phyloP scores from a whole-genome alignment of 2,797 vertebrate genomes.

The Falco columbarius region DNA sequence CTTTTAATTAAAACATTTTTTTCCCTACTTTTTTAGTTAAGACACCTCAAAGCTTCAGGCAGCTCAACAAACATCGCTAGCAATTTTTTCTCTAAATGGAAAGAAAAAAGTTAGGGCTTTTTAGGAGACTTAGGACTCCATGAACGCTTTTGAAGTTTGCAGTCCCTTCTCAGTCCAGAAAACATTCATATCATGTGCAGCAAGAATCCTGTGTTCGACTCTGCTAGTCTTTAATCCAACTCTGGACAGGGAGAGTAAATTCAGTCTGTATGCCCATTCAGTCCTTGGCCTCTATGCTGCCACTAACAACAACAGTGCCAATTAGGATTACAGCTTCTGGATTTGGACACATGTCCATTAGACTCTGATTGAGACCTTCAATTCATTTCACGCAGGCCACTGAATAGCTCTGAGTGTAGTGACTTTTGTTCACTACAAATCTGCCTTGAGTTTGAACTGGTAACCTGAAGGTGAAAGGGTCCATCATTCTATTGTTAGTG shows the following conservation, averaged over 20 bases:
- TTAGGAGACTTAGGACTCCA: neutral
- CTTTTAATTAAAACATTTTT: slow-evolving; percentile 32
- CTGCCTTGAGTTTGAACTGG: slow-evolving; percentile 8
- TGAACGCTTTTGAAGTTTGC: slow-evolving; percentile 53
- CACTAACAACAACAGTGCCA: neutral
- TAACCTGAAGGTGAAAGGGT: neutral
- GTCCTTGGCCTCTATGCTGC: neutral
- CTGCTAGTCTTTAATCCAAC: neutral
- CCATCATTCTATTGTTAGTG: neutral
- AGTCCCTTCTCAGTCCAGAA: neutral
- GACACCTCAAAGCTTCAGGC: slow-evolving; percentile 12
- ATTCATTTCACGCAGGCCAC: slow-evolving; percentile 24
- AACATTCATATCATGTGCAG: neutral
- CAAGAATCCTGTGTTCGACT: slow-evolving; percentile 4
- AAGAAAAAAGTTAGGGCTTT: slow-evolving; percentile 34
- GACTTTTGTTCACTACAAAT: neutral
- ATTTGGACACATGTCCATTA: slow-evolving; percentile 29
- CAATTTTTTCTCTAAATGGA: slow-evolving; percentile 18
- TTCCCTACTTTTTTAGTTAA: slow-evolving; percentile 27
- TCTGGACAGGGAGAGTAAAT: neutral
- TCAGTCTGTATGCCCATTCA: neutral
- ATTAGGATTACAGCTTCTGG: slow-evolving; percentile 30
- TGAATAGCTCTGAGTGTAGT: neutral
- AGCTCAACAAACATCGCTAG: neutral
- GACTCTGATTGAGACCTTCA: slow-evolving; percentile 19